Base-by-base conservation (phyloP, 1,140 invertebrate genomes). In the Aphis gossypii region DNA sequence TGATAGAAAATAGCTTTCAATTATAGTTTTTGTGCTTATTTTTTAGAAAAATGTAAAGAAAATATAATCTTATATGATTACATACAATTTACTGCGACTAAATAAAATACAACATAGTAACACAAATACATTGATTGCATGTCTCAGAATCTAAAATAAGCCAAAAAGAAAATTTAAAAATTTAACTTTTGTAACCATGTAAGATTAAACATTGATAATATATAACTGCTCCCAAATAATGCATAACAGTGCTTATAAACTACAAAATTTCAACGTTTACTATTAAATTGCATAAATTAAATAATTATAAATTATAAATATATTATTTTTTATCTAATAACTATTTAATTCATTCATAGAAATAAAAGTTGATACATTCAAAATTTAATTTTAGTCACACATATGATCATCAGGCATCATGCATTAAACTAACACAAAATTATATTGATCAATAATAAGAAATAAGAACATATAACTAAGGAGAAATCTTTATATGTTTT, bases 401-500 rank as follows among this genome's bases (percentile, higher is more conserved):
- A 54, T 20, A 86, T 25, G 0, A 86, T 38, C 30, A 76, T 76
- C n/a, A 76, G 60, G 60, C 60, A 76, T n/a, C 88, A 89, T 89
- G 88, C 88, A 89, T 38, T 54, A 8, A 54, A 88, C 51, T 89
- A 41, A 35, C 56, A 56, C 21, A 87, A 48, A 87, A 89, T 20
- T 54, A 1, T 38, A 38, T 89, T 41, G 7, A 6, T 30, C 21
- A 84, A 84, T n/a, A 87, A 87, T n/a, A 35, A 48, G n/a, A 84
- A 84, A 51, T 89, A 89, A 56, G 4, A 88, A 89, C 30, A 48
- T n/a, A 48, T n/a, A 35, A 35, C n/a, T 76, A 76, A 41, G 23
- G 44, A n/a, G 18, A n/a, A 35, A 51, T 54, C 0, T 51, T 54
- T n/a, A 1, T 23, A 87, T 48, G 25, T 88, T 84, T 84, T 84